Base-by-base conservation (phyloP, 2,888 invertebrate species). In the Macaria liturata region DNA sequence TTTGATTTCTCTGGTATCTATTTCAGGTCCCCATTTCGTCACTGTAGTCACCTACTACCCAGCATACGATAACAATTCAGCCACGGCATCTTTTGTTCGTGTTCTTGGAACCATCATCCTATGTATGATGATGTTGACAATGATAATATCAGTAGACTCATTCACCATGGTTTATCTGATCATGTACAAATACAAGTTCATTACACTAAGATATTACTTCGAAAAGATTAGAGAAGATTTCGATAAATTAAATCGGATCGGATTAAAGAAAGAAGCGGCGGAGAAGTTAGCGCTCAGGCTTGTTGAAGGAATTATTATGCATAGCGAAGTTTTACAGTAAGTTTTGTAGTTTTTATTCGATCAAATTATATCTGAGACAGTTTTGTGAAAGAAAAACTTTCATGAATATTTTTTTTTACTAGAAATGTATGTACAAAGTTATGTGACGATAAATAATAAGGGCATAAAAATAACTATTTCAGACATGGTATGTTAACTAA, bases 41-140 rank as follows among this genome's bases (percentile, higher is more conserved):
- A 84, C 86, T 3, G 62, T 88, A 43, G 83, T 90, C 7, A 90
- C 90, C 3, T 90, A 86, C 59, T 90, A 86, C 59, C 91, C 90
- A 4, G 53, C 66, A 3, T 84, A 66, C 54, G 81, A 78, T 45
- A 83, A 91, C 54, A 66, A 85, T 56, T 80, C 89, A 0, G 0
- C 52, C 0, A 3, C 60, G 32, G 90, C 88, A 0, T 77, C 57
- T 0, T 9, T 59, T 0, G 67, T 81, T 3, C 69, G 91, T 59
- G 65, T 86, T 3, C 71, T 77, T 30, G 75, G 71, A 1, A 88
- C 91, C 2, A 4, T 74, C 0, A 64, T 84, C 5, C 67, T 90
- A 0, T 69, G 66, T 5, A 4, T 80, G 0, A 77, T 90, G 80
- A 58, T 90, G 78, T 42, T 83, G 9, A 80, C 77, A 0, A 89